These are phyloP conservation scores for Hypselothyrea guttata DNA, from an alignment of 2,888 invertebrate genomes.

Conservation along the genomic window DNA sequence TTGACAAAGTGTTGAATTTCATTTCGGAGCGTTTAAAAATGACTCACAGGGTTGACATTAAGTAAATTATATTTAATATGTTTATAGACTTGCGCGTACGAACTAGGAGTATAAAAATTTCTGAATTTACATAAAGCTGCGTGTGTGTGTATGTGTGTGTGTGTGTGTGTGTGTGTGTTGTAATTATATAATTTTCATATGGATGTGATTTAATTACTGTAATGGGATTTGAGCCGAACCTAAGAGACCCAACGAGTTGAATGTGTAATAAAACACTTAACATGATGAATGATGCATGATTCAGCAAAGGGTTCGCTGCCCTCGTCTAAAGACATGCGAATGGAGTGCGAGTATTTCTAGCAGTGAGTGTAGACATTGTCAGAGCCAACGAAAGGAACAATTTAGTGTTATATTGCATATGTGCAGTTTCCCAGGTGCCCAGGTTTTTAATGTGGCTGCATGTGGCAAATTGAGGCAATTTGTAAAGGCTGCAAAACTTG, in stretches of 20 bases:
- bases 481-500: constrained; percentile 60
- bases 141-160: constrained; percentile 7
- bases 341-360: not conserved
- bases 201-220: constrained; percentile 81
- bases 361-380: not conserved
- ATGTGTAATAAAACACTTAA: constrained; percentile 81
- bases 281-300: constrained; percentile 79
- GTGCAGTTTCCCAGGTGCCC: constrained; percentile 62
- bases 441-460: constrained; percentile 61
- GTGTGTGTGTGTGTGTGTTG: constrained; percentile 38
- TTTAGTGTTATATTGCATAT: no score
- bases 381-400: constrained; percentile 6
- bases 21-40: constrained; percentile 56
- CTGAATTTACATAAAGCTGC: constrained; percentile 4
- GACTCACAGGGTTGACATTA: constrained; percentile 70
- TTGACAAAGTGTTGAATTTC: constrained; percentile 79
- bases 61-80: constrained; percentile 82
- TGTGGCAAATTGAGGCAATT: constrained; percentile 71
- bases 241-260: constrained; percentile 21
- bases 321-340: not conserved
- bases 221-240: constrained; percentile 79
- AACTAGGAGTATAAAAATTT: constrained; percentile 47
- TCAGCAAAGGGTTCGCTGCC: constrained; percentile 65
- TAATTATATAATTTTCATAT: constrained; percentile 82
- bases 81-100: constrained; percentile 78